A percentile compares a stretch with the other conserved stretches of the same genome.
These are phyloP conservation scores for Xyrichtys novacula DNA, from an alignment of 2,797 vertebrate species.

Conservation along the genomic window DNA sequence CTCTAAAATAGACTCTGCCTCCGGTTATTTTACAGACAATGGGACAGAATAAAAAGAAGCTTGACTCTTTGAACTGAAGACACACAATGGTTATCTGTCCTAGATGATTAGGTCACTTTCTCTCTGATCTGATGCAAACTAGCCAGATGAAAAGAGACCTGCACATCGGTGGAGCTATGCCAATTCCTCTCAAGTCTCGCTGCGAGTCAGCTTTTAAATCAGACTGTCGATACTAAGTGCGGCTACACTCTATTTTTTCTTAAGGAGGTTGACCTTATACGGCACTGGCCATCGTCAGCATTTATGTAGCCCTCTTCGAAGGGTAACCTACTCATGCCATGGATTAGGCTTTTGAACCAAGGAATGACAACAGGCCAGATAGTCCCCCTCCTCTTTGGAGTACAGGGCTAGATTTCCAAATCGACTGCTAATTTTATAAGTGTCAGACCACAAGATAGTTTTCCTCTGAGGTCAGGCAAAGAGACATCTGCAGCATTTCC, in stretches of 20 bases:
- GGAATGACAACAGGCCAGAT: too few species aligned
- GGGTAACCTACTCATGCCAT: too few species aligned
- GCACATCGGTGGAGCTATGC: not conserved
- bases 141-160: not conserved
- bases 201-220: not conserved
- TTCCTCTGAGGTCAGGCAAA: too few species aligned
- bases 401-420: too few species aligned
- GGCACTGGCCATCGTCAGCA: too few species aligned
- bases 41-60: not conserved
- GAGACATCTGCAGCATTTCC: too few species aligned
- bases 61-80: not conserved
- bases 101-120: not conserved
- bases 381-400: too few species aligned
- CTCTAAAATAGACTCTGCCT: slow-evolving; percentile 4
- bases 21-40: slow-evolving; percentile 6
- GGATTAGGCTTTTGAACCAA: too few species aligned
- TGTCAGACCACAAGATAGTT: too few species aligned
- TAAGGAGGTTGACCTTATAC: not conserved
- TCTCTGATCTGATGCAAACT: not conserved
- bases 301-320: too few species aligned
- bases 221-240: not conserved
- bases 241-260: not conserved
- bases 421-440: too few species aligned
- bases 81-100: not conserved
- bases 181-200: not conserved